Conservation (phyloP, 2,888 invertebrate species). For the Diplazon laetatorius region DNA sequence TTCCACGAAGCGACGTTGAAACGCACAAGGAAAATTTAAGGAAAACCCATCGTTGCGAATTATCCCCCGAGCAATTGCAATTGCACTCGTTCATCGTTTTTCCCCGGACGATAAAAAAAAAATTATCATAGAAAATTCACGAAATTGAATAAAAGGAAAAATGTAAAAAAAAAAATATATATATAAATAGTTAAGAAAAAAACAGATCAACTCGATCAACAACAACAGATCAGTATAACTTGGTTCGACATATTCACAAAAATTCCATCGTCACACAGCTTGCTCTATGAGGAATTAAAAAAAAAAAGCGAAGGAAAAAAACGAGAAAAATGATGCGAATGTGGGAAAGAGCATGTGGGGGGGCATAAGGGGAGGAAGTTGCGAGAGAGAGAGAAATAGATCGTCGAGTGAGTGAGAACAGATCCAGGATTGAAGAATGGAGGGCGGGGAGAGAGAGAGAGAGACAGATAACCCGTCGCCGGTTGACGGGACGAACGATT, state of each 20-base stretch:
- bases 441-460: too few species aligned
- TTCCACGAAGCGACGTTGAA: background rate
- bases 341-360: conserved; percentile 34
- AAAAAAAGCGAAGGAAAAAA: background rate
- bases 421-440: conserved; percentile 39
- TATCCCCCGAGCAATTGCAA: too few species aligned
- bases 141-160: conserved; percentile 8
- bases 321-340: conserved; percentile 25
- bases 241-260: too few species aligned
- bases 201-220: too few species aligned
- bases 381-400: too few species aligned
- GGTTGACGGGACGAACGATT: conserved; percentile 55
- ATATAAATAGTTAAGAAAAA: too few species aligned
- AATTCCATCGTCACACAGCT: too few species aligned
- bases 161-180: too few species aligned
- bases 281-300: too few species aligned
- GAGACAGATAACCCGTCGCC: conserved; percentile 32
- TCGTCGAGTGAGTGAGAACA: too few species aligned
- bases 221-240: too few species aligned
- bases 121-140: background rate
- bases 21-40: background rate
- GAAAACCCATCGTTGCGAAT: background rate
- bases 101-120: background rate
- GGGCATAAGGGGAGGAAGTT: conserved; percentile 37
- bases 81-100: too few species aligned